These are phyloP conservation scores for Laothoe populi DNA, from an alignment of 2,888 invertebrate genomes.

Conservation along the genomic window DNA sequence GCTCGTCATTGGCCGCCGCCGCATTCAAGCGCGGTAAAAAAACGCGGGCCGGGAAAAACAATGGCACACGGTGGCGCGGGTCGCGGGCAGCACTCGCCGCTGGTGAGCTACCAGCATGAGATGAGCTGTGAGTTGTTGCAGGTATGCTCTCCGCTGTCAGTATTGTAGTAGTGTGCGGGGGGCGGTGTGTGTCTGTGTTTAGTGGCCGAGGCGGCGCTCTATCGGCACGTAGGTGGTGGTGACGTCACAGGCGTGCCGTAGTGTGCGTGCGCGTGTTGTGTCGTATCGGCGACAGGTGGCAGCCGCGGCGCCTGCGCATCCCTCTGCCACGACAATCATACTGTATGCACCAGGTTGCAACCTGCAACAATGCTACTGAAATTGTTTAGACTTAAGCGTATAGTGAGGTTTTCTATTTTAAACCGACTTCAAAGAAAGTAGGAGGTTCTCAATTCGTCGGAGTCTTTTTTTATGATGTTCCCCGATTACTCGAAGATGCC, in stretches of 20 bases:
- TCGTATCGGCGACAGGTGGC: conserved; percentile 48
- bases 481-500: too few species aligned
- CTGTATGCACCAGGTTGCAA: background rate
- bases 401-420: too few species aligned
- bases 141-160: background rate
- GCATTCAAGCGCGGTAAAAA: conserved; percentile 52
- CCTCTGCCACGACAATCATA: background rate
- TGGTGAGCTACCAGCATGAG: conserved; percentile 47
- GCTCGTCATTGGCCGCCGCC: conserved; percentile 59
- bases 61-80: conserved; percentile 71
- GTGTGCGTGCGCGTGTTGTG: conserved; percentile 45
- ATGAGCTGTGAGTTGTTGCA: conserved; percentile 37
- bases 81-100: conserved; percentile 55
- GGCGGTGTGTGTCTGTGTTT: conserved; percentile 30
- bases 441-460: too few species aligned
- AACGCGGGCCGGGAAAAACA: conserved; percentile 70
- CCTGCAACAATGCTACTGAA: background rate
- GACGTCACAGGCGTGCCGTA: conserved; percentile 46
- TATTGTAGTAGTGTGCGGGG: conserved; percentile 22
- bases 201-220: conserved; percentile 34
- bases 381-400: background rate
- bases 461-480: too few species aligned
- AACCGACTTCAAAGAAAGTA: too few species aligned
- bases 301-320: conserved; percentile 25
- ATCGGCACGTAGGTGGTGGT: conserved; percentile 37